Conservation (phyloP, 2,888 invertebrate species). For the Myopa tessellatipennis region DNA sequence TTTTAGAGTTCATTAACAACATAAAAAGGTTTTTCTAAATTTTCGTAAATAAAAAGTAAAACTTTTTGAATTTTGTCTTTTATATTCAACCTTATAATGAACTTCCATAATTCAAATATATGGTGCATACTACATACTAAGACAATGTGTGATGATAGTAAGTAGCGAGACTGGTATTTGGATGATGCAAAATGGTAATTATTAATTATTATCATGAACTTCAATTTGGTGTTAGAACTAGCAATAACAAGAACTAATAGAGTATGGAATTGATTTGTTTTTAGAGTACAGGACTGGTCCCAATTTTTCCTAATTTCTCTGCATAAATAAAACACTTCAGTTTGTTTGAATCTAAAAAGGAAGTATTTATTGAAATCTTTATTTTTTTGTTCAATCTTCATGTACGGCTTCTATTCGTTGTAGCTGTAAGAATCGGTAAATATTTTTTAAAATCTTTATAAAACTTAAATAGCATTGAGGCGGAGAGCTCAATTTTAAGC, state of each 20-base stretch:
- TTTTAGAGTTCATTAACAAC: neutral
- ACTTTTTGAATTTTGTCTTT: neutral
- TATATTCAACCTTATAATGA: neutral
- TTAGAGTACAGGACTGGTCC: neutral
- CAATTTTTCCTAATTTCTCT: neutral
- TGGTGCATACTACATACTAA: no score
- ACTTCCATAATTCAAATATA: no score
- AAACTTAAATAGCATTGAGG: slow-evolving; percentile 45
- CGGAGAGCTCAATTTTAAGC: neutral
- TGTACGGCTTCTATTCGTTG: slow-evolving; percentile 25
- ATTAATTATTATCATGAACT: no score
- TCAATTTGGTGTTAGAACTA: no score
- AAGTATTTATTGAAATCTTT: slow-evolving; percentile 46
- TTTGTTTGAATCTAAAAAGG: slow-evolving; percentile 52
- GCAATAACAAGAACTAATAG: no score
- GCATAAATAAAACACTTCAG: slow-evolving; percentile 36
- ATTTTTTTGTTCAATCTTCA: slow-evolving; percentile 45
- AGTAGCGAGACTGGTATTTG: no score
- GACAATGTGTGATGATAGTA: no score
- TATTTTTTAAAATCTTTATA: slow-evolving; percentile 52
- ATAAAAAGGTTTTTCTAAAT: neutral
- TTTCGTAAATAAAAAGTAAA: neutral
- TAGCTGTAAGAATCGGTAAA: slow-evolving; percentile 29
- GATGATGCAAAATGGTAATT: no score
- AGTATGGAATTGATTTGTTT: neutral